phyloP scores from a whole-genome alignment of 2,888 invertebrate genomes.

The Liposcelis brunnea region DNA sequence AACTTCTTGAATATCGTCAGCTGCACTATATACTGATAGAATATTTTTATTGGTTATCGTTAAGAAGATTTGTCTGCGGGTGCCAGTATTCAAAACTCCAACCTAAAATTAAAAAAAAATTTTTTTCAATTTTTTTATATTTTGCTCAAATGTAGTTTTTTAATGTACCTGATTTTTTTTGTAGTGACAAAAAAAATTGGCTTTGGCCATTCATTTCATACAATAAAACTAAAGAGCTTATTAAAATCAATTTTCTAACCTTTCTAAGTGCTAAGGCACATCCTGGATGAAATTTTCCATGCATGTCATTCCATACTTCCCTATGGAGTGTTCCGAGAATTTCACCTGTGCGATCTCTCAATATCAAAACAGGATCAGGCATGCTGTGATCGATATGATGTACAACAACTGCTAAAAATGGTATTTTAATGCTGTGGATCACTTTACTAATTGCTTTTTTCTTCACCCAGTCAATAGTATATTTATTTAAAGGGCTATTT shows the following conservation, averaged over 20 bases:
- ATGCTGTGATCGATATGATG: conserved; percentile 23
- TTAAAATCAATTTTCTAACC: neutral
- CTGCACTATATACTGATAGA: neutral
- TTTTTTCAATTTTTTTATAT: neutral
- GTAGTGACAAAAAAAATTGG: neutral
- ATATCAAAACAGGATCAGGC: conserved; percentile 24
- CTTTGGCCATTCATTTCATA: neutral
- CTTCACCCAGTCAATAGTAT: conserved; percentile 13
- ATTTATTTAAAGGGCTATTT: conserved; percentile 9
- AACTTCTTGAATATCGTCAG: neutral
- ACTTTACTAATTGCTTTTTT: conserved; percentile 15
- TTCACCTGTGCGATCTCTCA: conserved; percentile 26
- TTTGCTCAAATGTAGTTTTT: no score
- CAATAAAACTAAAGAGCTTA: neutral
- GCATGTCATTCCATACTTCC: conserved; percentile 23
- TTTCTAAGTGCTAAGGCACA: neutral
- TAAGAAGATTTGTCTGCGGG: neutral
- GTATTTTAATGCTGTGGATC: conserved; percentile 20
- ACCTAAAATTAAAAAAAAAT: neutral
- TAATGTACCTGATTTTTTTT: neutral
- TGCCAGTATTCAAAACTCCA: neutral
- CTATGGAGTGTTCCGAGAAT: conserved; percentile 29
- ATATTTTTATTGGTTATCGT: neutral
- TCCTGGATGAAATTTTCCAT: neutral
- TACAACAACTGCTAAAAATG: conserved; percentile 23